Evolutionary conservation across 2,113 vertebrate species (phyloP).

Genomic region (Calidris pugnax): DNA sequence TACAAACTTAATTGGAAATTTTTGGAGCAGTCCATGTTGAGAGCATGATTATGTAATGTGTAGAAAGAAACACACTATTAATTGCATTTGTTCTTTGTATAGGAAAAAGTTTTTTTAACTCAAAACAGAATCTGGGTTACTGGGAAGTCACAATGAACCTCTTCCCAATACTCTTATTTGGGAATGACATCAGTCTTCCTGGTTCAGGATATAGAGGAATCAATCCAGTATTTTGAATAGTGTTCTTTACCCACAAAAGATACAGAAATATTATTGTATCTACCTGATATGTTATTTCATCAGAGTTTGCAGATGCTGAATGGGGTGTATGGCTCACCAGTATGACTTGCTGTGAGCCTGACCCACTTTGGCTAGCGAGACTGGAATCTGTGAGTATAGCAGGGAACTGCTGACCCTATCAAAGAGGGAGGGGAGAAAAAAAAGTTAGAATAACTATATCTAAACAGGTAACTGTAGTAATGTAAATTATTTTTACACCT

Average conservation of each 20-base stretch:
- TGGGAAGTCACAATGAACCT: not conserved
- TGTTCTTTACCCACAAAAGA: not conserved
- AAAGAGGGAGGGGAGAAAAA: not conserved
- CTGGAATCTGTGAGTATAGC: constrained; percentile 85
- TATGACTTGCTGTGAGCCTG: constrained; percentile 86
- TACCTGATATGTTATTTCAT: constrained; percentile 79
- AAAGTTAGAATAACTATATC: not conserved
- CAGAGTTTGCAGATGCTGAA: constrained; percentile 59
- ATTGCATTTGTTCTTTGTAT: not conserved
- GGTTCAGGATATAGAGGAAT: not conserved
- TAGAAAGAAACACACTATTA: not conserved
- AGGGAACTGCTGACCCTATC: constrained; percentile 88
- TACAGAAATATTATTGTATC: not conserved
- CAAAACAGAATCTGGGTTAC: not conserved
- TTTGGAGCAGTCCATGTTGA: not conserved
- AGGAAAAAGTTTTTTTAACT: not conserved
- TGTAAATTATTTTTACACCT: not conserved
- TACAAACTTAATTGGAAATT: not conserved
- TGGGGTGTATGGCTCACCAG: constrained; percentile 88
- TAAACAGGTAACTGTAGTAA: not conserved
- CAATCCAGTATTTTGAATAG: not conserved
- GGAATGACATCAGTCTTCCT: not conserved
- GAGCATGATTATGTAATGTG: not conserved
- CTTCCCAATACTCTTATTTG: not conserved
- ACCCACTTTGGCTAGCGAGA: constrained; percentile 77